Conservation (phyloP, 2,113 vertebrate genomes). For the Phalacrocorax carbo region DNA sequence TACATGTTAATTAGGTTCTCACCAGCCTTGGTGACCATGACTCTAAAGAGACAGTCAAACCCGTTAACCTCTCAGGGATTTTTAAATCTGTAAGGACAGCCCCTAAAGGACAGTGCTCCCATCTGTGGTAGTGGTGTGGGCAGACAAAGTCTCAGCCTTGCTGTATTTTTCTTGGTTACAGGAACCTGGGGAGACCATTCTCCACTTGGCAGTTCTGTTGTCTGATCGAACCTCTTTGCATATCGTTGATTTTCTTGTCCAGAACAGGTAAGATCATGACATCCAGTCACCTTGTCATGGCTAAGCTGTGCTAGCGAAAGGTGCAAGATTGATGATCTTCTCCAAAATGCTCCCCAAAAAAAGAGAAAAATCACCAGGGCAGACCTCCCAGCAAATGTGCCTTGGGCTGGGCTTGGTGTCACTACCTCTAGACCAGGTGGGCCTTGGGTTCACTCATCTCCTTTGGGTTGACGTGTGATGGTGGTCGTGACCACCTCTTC, state of each 20-base stretch:
- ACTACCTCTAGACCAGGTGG: background rate
- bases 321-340: background rate
- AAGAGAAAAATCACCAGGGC: background rate
- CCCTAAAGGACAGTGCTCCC: background rate
- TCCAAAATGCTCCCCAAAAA: background rate
- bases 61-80: background rate
- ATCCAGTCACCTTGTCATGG: background rate
- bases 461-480: background rate
- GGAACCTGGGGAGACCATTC: slow-evolving; percentile 74
- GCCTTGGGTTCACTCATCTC: background rate
- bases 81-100: background rate
- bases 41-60: background rate
- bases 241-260: slow-evolving; percentile 76
- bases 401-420: too few relatives aligned
- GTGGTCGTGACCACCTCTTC: background rate
- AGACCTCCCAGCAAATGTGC: background rate
- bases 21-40: background rate
- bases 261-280: slow-evolving; percentile 71
- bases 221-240: slow-evolving; percentile 75
- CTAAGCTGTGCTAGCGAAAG: background rate
- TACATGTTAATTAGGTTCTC: background rate
- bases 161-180: slow-evolving; percentile 2
- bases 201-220: slow-evolving; percentile 73
- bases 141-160: background rate
- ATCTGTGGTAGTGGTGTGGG: background rate